phyloP scores from a whole-genome alignment of 2,888 invertebrate species.

The Iselma pallidipennis region DNA sequence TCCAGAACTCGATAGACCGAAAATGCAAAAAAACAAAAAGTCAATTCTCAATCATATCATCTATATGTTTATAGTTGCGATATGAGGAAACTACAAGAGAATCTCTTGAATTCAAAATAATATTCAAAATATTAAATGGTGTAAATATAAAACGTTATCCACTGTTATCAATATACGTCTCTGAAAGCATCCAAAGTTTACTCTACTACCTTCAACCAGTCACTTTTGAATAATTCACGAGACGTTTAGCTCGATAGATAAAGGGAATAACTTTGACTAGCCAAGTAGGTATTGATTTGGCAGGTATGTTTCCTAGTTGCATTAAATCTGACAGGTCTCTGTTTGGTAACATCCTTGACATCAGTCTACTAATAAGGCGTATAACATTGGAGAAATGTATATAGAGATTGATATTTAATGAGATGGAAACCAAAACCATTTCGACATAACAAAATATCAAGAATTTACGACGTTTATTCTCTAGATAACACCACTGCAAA shows the following conservation, averaged over 20 bases:
- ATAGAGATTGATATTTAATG: conserved; percentile 10
- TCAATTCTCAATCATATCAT: too few species aligned
- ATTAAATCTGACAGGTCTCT: conserved; percentile 5
- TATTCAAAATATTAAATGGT: too few species aligned
- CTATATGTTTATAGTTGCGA: too few species aligned
- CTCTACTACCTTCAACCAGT: conserved; percentile 13
- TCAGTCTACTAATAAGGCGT: background rate
- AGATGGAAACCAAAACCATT: conserved; percentile 2
- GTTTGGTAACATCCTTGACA: conserved; percentile 7
- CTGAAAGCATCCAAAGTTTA: conserved; percentile 14
- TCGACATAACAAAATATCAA: too few species aligned
- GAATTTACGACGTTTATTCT: background rate
- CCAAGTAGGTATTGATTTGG: conserved; percentile 24
- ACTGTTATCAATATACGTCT: too few species aligned
- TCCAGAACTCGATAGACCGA: background rate
- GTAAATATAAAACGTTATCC: too few species aligned
- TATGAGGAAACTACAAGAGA: too few species aligned
- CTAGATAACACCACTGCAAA: background rate
- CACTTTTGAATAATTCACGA: conserved; percentile 22
- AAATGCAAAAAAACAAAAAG: background rate
- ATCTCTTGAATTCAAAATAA: too few species aligned
- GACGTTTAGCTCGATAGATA: conserved; percentile 20
- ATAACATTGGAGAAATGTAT: background rate
- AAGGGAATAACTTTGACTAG: conserved; percentile 26
- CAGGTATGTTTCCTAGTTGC: conserved; percentile 10